phyloP scores from a whole-genome alignment of 2,888 invertebrate species.

The Ochropleura plecta region DNA sequence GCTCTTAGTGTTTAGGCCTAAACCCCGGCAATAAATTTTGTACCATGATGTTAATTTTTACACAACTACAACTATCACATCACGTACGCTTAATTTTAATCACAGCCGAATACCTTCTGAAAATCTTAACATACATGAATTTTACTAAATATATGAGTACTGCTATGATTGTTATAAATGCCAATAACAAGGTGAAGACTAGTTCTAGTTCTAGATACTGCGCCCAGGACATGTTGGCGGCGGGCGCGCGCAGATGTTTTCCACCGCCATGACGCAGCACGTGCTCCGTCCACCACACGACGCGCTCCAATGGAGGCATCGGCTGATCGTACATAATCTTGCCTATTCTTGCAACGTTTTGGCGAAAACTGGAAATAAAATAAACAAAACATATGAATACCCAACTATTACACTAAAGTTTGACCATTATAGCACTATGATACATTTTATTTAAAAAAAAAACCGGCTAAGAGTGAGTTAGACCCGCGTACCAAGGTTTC shows the following conservation, averaged over 20 bases:
- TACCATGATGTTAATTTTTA: background rate
- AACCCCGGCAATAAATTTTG: no score
- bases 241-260: constrained; percentile 48
- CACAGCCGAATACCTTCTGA: background rate
- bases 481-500: no score
- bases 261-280: constrained; percentile 53
- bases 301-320: constrained; percentile 69
- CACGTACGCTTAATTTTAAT: constrained; percentile 22
- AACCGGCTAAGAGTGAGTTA: no score
- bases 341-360: constrained; percentile 19
- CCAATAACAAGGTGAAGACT: constrained; percentile 12
- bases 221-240: constrained; percentile 45
- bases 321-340: constrained; percentile 39
- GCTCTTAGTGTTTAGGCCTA: no score
- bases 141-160: background rate
- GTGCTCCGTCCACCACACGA: constrained; percentile 86
- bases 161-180: background rate
- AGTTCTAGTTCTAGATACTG: constrained; percentile 36
- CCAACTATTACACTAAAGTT: background rate
- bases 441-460: no score
- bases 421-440: no score
- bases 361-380: constrained; percentile 23
- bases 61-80: background rate
- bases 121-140: background rate
- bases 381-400: background rate